Base-by-base conservation (phyloP, 1,140 invertebrate species). In the Potamilus streckersoni region DNA sequence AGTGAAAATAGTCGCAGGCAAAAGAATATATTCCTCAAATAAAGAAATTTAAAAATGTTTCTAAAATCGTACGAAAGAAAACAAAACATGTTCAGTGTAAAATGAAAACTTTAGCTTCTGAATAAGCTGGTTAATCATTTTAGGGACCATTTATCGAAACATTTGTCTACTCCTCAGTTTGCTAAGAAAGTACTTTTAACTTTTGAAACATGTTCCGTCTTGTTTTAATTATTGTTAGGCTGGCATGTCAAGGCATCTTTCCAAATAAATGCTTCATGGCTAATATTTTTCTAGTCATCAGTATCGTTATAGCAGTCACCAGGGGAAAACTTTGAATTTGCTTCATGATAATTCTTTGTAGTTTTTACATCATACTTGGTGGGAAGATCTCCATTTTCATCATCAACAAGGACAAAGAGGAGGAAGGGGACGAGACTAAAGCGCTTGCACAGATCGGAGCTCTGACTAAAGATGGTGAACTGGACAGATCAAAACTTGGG, bases 361-460 rank as follows among this genome's bases (percentile, higher is more conserved):
- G 88, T 82, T 88, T 89, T 69, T 89, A 87, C 76, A 86, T 89
- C 61, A 83, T 87, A 63, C 79, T 89, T 0, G 77, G 77, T 31
- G 88, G 88, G 8, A 85, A 85, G 61, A 83, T 88, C 4, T 84
- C 86, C 8, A 85, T 89, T 65, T 90, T 85, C 79, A 89, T 89
- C 67, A 74, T 85, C 14, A 86, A 85, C 78, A 86, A 87, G 69
- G 85, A 87, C 63, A 80, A 80, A 31, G 78, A 79, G n/a, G 74
- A 79, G 15, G 81, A 82, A 23, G 69, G 61, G 0, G 79, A 84
- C 15, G 81, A 82, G 38, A 72, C 66, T 13, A 71, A 71, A 15
- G 74, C 82, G 15, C 69, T 79, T 31, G 81, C 73, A 15, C 31
- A 73, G 55, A 82, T 85, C n/a, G 80, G 83, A 14, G 74, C 73